Evolutionary conservation across 2,888 invertebrate genomes (phyloP).

Genomic region (Hirudinaria manillensis): DNA sequence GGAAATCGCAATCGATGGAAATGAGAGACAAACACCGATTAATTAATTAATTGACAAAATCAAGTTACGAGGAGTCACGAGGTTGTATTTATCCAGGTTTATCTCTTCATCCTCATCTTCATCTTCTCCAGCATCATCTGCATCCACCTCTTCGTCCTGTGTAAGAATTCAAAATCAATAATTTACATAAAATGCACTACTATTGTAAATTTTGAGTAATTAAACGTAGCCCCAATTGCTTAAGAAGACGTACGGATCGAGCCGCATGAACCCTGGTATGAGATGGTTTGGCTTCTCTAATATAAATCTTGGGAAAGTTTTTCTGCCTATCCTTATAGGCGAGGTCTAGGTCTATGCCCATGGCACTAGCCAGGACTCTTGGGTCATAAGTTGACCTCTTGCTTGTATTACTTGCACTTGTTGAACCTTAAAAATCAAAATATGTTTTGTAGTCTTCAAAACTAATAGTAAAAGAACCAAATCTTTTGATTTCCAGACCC

Average conservation of each 20-base stretch:
- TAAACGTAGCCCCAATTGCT: too few species aligned
- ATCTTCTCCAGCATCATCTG: constrained; percentile 14
- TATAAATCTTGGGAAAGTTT: constrained; percentile 18
- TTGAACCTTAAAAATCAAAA: background rate
- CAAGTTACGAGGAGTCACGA: constrained; percentile 16
- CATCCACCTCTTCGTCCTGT: background rate
- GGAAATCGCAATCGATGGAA: background rate
- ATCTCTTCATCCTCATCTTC: constrained; percentile 23
- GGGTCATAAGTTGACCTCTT: constrained; percentile 23
- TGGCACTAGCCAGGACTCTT: background rate
- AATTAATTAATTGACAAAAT: background rate
- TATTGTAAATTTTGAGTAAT: background rate
- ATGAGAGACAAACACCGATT: background rate
- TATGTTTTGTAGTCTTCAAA: background rate
- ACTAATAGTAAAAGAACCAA: background rate
- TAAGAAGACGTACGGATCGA: background rate
- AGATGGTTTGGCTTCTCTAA: constrained; percentile 14
- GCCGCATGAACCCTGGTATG: background rate
- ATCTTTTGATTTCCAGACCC: too few species aligned
- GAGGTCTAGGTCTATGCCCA: constrained; percentile 1
- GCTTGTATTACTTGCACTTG: background rate
- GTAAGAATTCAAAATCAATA: background rate
- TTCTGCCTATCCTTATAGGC: background rate
- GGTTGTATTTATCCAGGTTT: constrained; percentile 13
- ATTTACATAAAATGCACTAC: background rate